Base-by-base conservation (phyloP, 2,888 invertebrate species). In the Trisateles emortualis region DNA sequence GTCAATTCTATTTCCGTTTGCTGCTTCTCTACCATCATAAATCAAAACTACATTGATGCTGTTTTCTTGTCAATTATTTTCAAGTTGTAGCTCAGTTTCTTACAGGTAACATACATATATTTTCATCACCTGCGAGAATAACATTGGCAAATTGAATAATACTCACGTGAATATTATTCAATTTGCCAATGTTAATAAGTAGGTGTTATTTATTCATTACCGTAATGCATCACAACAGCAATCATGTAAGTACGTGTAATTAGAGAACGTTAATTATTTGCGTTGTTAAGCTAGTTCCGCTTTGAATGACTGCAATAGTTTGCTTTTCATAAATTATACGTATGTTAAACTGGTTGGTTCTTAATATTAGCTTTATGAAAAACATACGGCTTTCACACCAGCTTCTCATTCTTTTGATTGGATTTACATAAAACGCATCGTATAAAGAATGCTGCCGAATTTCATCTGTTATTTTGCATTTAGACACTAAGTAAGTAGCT, bases 181-280 rank as follows among this genome's bases (percentile, higher is more conserved):
- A 24, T 24, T 26, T 26, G 24, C 29, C 14, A 41, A 35, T 11
- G 22, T 36, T 36, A 10, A 29, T 14, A 38, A n/a, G 22, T 38
- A 39, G 26, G 30, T 30, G 44, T 54, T 43, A 43, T 11, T n/a
- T 30, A 45, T 52, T 52, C 22, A 32, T 35, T 16, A 38, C 9
- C 19, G 2, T 8, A 39, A 17, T 55, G 49, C 44, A 45, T 51
- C 26, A 42, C 9, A 42, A 5, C 17, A 36, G 42, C 29, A 32
- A 40, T 48, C 35, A 39, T 29, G 26, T 46, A 40, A 45, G 45
- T 30, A 36, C 16, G 10, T 47, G 42, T 48, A 64, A 64, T 67
- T 64, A 58, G 60, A 11, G 30, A 29, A 13, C 40, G 26, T 60
- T 55, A 63, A 64, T 68, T 60, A 68, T 67, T 57, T 46, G 43